A percentile compares a stretch with the other conserved stretches of the same genome.
These are phyloP conservation scores for Lota lota DNA, from an alignment of 2,113 vertebrate genomes.

Conservation along the genomic window DNA sequence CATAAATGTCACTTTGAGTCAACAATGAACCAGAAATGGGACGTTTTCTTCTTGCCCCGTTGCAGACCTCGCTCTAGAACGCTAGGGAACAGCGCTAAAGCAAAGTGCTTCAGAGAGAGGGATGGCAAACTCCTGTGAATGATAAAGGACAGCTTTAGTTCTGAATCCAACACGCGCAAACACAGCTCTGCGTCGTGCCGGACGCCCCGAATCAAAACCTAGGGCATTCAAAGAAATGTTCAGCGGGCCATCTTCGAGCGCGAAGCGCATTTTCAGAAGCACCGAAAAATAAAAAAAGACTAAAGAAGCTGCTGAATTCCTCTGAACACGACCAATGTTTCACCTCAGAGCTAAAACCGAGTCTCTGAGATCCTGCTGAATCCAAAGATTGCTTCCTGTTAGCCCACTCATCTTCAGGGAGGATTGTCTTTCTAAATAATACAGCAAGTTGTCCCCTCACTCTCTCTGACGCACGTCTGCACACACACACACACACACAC, in stretches of 20 bases:
- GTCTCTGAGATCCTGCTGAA: constrained; percentile 66
- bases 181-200: constrained; percentile 61
- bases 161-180: constrained; percentile 71
- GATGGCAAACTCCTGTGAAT: constrained; percentile 71
- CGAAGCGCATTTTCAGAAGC: constrained; percentile 34
- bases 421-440: constrained; percentile 72
- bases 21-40: constrained; percentile 58
- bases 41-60: constrained; percentile 41
- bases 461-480: not conserved
- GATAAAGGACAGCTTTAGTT: constrained; percentile 73
- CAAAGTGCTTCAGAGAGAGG: constrained; percentile 39
- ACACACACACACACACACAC: not conserved
- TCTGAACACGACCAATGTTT: constrained; percentile 49
- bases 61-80: constrained; percentile 24
- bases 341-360: constrained; percentile 56
- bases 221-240: constrained; percentile 58
- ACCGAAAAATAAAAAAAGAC: constrained; percentile 21
- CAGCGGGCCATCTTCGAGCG: constrained; percentile 58
- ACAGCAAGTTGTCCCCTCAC: constrained; percentile 65
- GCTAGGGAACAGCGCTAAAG: constrained; percentile 52
- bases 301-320: constrained; percentile 48
- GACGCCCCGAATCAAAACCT: constrained; percentile 67
- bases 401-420: constrained; percentile 69
- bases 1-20: constrained; percentile 74
- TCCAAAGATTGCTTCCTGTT: constrained; percentile 74